Evolutionary conservation across 2,888 invertebrate species (phyloP), one percentile per base, ranked within the genome.

Genomic region (Blera fallax): DNA sequence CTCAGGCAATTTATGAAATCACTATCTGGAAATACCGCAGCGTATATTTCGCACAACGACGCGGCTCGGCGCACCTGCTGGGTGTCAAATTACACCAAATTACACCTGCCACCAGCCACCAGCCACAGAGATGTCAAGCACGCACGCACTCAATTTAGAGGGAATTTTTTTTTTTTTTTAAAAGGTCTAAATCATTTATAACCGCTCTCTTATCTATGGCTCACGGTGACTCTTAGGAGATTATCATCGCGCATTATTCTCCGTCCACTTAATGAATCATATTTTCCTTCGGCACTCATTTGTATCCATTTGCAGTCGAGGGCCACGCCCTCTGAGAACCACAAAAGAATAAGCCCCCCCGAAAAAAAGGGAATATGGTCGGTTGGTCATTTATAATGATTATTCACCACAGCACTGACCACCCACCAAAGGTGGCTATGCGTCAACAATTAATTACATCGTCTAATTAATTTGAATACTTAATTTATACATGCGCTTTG

Each of bases 261-360:
- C 43, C 56, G 80, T 74, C 80, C 84, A 80, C 84, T 80, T 76
- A 67, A 74, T 84, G 84, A 84, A 80, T 84, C 84, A 84, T 84
- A 80, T 76, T 82, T 67, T 65, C 52, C n/a, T 45, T 21, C 37
- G 54, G 10, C 45, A 18, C 29, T 67, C 62, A 64, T 73, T 79
- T 56, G 29, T 73, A 58, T 29, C 45, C 27, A 73, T 56, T 48
- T 52, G 37, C 65, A 56, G 3, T 56, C 14, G 16, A 67, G 52
- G 48, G 58, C 70, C 80, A 74, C 83, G 70, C 84, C 80, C 80
- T 50, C 40, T n/a, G 24, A 65, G 70, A 64, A 34, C 16, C 37
- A 34, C 14, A 3, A 52, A 60, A 32, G 16, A 62, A 48, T n/a
- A 67, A 45, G 40, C 34, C 54, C 34, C 18, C n/a, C n/a, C n/a